Evolutionary conservation across 2,113 vertebrate genomes (phyloP).

Genomic region (Lophius piscatorius): DNA sequence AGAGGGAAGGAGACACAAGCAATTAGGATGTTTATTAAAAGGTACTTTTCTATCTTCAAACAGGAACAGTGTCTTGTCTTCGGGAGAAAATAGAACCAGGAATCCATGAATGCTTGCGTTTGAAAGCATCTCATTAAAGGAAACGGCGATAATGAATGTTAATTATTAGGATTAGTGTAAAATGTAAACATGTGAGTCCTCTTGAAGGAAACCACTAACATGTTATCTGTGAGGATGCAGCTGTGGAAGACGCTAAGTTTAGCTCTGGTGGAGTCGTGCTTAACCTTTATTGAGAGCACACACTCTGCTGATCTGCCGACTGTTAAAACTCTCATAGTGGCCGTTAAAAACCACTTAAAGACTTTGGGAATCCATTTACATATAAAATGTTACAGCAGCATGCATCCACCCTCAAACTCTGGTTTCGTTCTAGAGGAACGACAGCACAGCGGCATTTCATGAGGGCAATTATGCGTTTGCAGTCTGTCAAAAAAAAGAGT

Average conservation of each 20-base stretch:
- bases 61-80: background rate
- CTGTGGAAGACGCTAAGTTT: constrained; percentile 47
- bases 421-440: constrained; percentile 11
- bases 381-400: constrained; percentile 30
- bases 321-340: constrained; percentile 37
- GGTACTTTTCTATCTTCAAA: background rate
- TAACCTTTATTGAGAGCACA: constrained; percentile 47
- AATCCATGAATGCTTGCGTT: background rate
- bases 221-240: constrained; percentile 42
- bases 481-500: constrained; percentile 18
- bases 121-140: constrained; percentile 1
- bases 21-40: constrained; percentile 53
- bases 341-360: constrained; percentile 26
- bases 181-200: constrained; percentile 8
- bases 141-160: constrained; percentile 11
- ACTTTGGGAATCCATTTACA: constrained; percentile 43
- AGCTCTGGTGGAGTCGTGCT: constrained; percentile 44
- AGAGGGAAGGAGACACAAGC: constrained; percentile 48
- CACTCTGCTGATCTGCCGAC: constrained; percentile 63
- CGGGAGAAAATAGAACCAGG: background rate
- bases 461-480: constrained; percentile 42
- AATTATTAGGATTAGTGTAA: constrained; percentile 3
- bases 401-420: background rate
- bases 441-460: constrained; percentile 8
- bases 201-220: constrained; percentile 6